These are phyloP conservation scores for Venustoraphidia nigricollis DNA, from an alignment of 2,888 invertebrate genomes.

Conservation along the genomic window DNA sequence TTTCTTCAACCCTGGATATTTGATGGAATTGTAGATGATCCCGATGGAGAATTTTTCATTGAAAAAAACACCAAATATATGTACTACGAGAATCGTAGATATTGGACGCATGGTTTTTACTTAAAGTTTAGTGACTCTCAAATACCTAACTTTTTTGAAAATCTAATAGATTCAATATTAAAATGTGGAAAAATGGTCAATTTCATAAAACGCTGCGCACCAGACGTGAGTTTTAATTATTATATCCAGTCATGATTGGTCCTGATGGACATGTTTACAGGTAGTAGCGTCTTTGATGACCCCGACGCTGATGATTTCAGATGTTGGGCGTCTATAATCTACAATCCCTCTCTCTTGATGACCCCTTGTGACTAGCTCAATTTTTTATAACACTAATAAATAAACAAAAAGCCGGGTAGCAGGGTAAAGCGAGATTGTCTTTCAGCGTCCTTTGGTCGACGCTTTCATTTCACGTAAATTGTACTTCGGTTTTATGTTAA, in stretches of 20 bases:
- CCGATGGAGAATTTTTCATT: constrained; percentile 74
- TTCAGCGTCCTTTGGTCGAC: too few species aligned
- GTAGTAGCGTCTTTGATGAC: too few species aligned
- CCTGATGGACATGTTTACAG: too few species aligned
- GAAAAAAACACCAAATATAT: constrained; percentile 48
- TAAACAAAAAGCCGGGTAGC: too few species aligned
- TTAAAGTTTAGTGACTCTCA: constrained; percentile 29
- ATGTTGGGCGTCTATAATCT: too few species aligned
- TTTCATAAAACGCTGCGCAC: constrained; percentile 51
- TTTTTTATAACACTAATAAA: too few species aligned
- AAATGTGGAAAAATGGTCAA: constrained; percentile 61
- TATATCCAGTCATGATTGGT: background rate
- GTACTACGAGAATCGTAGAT: constrained; percentile 43
- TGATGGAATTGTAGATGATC: constrained; percentile 67
- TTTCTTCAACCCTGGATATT: constrained; percentile 74
- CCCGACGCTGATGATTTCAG: too few species aligned
- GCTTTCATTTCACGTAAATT: too few species aligned
- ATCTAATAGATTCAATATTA: constrained; percentile 46
- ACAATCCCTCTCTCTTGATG: too few species aligned
- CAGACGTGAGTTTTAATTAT: constrained; percentile 38
- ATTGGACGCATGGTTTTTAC: constrained; percentile 51
- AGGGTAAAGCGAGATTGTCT: too few species aligned
- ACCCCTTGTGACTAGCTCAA: too few species aligned
- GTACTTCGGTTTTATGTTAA: too few species aligned
- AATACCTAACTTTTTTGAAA: constrained; percentile 52